A percentile compares a stretch with the other conserved stretches of the same genome.
Evolutionary conservation across 1,140 invertebrate species (phyloP).

Genomic region (Ceratitis capitata): DNA sequence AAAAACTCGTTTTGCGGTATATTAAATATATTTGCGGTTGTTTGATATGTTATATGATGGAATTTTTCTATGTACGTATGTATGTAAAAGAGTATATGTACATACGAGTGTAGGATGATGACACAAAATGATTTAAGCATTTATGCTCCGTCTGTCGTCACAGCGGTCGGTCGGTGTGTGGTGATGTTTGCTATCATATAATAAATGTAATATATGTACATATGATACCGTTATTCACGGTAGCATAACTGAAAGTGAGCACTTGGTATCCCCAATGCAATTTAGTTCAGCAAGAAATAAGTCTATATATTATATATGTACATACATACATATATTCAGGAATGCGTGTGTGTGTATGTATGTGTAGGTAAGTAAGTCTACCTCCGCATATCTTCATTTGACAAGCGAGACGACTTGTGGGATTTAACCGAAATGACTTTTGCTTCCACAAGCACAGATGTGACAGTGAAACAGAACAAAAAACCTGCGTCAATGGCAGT

Average conservation of each 20-base stretch:
- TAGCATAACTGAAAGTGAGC: not conserved
- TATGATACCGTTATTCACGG: not conserved
- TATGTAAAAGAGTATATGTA: not conserved
- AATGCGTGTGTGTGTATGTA: conserved; percentile 34
- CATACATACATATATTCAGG: conserved; percentile 11
- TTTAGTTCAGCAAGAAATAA: conserved; percentile 25
- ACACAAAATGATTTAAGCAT: conserved; percentile 13
- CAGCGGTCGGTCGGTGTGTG: not conserved
- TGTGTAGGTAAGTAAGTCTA: not conserved
- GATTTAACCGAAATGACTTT: conserved; percentile 64
- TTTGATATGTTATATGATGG: too few relatives aligned
- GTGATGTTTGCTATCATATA: not conserved
- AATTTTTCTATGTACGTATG: not conserved
- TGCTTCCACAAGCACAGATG: conserved; percentile 51
- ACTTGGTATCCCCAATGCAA: conserved; percentile 10
- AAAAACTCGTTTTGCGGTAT: too few relatives aligned
- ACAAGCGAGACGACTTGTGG: conserved; percentile 54
- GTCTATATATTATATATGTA: not conserved
- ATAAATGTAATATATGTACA: not conserved
- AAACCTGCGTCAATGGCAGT: not conserved
- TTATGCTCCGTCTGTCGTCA: not conserved
- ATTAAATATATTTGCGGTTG: too few relatives aligned
- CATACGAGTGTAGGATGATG: not conserved
- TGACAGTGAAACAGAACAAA: not conserved
- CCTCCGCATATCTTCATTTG: conserved; percentile 44